Base-by-base conservation (phyloP, 53 echinoderm and acorn worm species). In the Apostichopus leukothele region DNA sequence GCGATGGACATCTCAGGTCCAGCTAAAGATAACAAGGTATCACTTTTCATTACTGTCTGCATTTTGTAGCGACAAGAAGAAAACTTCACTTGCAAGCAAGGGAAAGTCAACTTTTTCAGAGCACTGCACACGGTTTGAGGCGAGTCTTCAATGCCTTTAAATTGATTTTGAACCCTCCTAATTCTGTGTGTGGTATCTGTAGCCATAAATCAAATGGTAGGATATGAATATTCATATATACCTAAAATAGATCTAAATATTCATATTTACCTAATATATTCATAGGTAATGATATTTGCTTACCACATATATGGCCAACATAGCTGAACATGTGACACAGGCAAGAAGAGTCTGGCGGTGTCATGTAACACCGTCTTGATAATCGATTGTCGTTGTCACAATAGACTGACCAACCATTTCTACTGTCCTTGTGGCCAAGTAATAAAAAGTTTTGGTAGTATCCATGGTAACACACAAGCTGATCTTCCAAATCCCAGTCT, bases 241-340 rank as follows among this genome's bases (percentile, higher is more conserved):
- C 25, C 25, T 25, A 25, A 25, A 25, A 25, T 74, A 51, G 52
- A 6, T 27, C 50, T 16, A 77, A 77, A n/a, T 27, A 9, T 5
- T 53, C 2, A 39, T 39, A 39, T 39, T 3, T 39, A 39, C 39
- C 39, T 39, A 39, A 39, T 39, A 39, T 39, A 39, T 39, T 39
- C 39, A 25, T 25, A 25, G 25, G 25, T 25, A 25, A 25, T 25
- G 25, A 57, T 21, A 51, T n/a, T 22, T 21, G 51, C 81, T 81
- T 81, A 81, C 81, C 81, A 81, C 81, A 81, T 55, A 81, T 81
- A 22, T 81, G 54, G 20, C 81, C 81, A 19, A 54, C 81, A 81
- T 81, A 81, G 52, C 1, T 59, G 5, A 21, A 52, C 53, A 21
- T 51, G 21, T 59, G 55, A 22, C 16, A 22, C 20, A 81, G 18